Percentiles rank a stretch among this genome's conserved stretches.
Conservation (phyloP, 2,113 vertebrate genomes). For the Alectura lathami region DNA sequence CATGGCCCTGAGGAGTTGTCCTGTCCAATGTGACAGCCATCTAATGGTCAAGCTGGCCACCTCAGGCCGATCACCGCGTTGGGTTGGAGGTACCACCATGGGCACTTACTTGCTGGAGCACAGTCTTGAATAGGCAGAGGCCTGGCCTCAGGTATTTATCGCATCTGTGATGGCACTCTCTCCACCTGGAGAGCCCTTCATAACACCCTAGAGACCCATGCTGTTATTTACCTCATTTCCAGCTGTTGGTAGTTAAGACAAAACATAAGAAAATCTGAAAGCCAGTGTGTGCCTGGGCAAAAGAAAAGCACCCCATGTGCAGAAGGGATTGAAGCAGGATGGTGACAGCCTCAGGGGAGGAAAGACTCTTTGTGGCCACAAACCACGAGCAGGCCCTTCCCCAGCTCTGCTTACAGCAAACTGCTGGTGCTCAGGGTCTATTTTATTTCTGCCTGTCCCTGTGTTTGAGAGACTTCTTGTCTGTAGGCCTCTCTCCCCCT, state of each 20-base stretch:
- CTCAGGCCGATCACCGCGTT: not conserved
- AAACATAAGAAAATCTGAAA: not conserved
- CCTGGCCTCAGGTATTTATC: not conserved
- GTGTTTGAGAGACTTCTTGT: conserved; percentile 10
- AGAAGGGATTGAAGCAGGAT: not conserved
- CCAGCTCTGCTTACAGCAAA: not conserved
- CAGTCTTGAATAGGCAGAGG: not conserved
- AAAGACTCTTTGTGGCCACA: not conserved
- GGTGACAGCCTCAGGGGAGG: not conserved
- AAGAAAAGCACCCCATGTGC: not conserved
- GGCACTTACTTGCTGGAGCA: not conserved
- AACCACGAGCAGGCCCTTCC: not conserved
- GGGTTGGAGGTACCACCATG: not conserved
- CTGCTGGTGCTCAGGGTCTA: not conserved
- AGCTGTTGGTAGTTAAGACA: not conserved
- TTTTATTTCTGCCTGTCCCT: not conserved
- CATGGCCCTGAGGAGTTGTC: not conserved
- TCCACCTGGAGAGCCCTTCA: not conserved
- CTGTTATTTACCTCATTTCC: not conserved
- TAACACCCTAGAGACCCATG: accelerated
- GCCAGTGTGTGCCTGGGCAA: accelerated
- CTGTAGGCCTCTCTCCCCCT: conserved; percentile 51
- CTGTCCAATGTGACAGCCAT: not conserved
- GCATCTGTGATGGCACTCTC: not conserved
- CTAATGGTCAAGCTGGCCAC: not conserved